Evolutionary conservation across 2,888 invertebrate species (phyloP), one percentile per base, ranked within the genome.

Genomic region (Neoitamus cyanurus): DNA sequence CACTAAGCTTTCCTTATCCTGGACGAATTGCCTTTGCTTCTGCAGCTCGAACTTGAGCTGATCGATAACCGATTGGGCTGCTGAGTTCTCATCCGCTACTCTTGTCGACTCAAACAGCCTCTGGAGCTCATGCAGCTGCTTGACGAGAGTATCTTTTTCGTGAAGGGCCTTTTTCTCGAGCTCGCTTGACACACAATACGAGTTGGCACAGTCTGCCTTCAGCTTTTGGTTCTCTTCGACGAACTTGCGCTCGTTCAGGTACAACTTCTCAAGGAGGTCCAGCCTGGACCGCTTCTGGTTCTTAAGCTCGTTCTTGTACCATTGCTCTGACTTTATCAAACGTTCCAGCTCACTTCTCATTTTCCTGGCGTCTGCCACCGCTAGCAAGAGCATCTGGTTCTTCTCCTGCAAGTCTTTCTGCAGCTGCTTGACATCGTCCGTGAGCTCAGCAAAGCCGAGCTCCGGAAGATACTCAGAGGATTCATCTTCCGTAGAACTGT

Each of bases 281-380:
- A 91, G 86, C 0, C 90, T 88, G 3, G 87, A 88, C 9, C 88
- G 88, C 77, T 90, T 90, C 68, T 91, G 91, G 4, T 88, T 86
- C 25, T 88, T 88, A 1, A 91, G 80, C 70, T 91, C 91, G 69
- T 88, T 88, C 73, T 90, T 91, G 86, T 91, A 91, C 91, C 91
- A 91, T 84, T 89, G 89, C 75, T 91, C 91, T 2, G 91, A 91
- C 77, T 90, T 90, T 30, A 87, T 88, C 0, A 90, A 84, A 1
- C 91, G 88, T 85, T 91, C 90, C 36, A 91, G 85, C 85, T 91
- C 90, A 68, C 89, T 91, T 42, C 88, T 90, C 3, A 90, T 86
- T 83, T 88, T 89, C 1, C 88, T 88, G 4, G 89, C 87, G 86
- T 90, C 90, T 72, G 89, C 89, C 13, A 89, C 83, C 0, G 90